Percentiles rank a stretch among this genome's conserved stretches.
These are phyloP conservation scores for Drosophila buzzatii DNA, from an alignment of 2,888 invertebrate species.

Conservation along the genomic window DNA sequence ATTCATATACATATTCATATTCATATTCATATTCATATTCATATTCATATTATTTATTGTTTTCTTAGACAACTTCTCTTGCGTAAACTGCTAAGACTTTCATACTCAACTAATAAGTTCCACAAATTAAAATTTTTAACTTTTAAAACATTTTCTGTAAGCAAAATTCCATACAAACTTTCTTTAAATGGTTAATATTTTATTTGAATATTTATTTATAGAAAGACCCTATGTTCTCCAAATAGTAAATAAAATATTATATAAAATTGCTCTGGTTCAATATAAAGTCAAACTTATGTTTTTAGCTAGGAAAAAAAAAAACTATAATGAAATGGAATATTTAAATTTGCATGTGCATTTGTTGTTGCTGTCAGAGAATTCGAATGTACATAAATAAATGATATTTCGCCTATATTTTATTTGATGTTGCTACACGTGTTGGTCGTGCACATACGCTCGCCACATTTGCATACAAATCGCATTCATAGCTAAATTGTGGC, in stretches of 20 bases:
- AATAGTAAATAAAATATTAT: background rate
- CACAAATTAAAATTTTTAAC: too few species aligned
- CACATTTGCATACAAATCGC: conserved; percentile 65
- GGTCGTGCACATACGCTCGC: conserved; percentile 28
- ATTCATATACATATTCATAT: too few species aligned
- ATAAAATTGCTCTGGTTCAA: background rate
- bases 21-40: too few species aligned
- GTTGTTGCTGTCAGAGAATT: conserved; percentile 17
- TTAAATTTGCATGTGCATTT: conserved; percentile 34
- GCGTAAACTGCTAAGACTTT: too few species aligned
- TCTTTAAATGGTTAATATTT: background rate
- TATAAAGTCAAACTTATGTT: conserved; percentile 35
- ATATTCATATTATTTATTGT: too few species aligned
- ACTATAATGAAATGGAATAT: conserved; percentile 42
- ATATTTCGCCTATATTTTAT: background rate
- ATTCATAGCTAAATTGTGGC: conserved; percentile 60
- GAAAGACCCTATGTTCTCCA: background rate
- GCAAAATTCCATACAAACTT: background rate
- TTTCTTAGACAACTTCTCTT: too few species aligned
- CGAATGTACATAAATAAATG: conserved; percentile 17
- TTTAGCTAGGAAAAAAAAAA: conserved; percentile 22
- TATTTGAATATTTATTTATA: background rate
- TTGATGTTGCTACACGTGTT: conserved; percentile 27
- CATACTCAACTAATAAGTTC: too few species aligned
- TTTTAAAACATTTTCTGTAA: background rate